Conservation (phyloP, 2,888 invertebrate species). For the Esperia sulphurella region DNA sequence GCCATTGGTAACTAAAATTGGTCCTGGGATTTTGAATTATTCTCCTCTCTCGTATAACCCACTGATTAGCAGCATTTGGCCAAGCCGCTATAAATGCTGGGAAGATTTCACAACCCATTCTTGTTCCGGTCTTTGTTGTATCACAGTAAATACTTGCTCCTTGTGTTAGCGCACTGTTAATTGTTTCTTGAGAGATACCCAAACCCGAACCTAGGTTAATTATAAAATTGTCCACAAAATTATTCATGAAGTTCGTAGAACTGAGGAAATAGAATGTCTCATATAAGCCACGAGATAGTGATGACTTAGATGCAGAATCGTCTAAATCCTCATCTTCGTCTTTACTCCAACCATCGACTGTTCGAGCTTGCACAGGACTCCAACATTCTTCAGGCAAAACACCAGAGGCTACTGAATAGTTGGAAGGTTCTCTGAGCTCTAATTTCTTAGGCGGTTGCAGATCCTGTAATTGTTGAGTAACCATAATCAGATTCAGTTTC, state of each 20-base stretch:
- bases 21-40: slow-evolving; percentile 77
- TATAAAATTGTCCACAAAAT: slow-evolving; percentile 83
- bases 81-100: slow-evolving; percentile 85
- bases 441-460: slow-evolving; percentile 80
- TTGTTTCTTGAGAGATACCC: slow-evolving; percentile 74
- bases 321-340: slow-evolving; percentile 57
- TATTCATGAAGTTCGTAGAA: slow-evolving; percentile 83
- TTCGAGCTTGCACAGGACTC: slow-evolving; percentile 59
- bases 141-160: slow-evolving; percentile 84
- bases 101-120: slow-evolving; percentile 81
- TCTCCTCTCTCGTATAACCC: slow-evolving; percentile 80
- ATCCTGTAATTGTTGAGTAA: slow-evolving; percentile 80
- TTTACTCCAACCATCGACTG: slow-evolving; percentile 55
- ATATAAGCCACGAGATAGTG: slow-evolving; percentile 52
- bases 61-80: slow-evolving; percentile 86
- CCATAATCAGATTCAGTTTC: slow-evolving; percentile 81
- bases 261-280: slow-evolving; percentile 78
- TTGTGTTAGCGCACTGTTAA: slow-evolving; percentile 79
- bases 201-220: slow-evolving; percentile 79
- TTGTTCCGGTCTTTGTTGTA: slow-evolving; percentile 54
- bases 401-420: slow-evolving; percentile 58
- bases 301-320: slow-evolving; percentile 43
- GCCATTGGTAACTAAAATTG: slow-evolving; percentile 83
- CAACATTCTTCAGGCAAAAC: slow-evolving; percentile 76
- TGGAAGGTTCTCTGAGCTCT: slow-evolving; percentile 56